A percentile compares a stretch with the other conserved stretches of the same genome.
Evolutionary conservation across 2,797 vertebrate genomes (phyloP).

Genomic region (Pelobates cultripes): DNA sequence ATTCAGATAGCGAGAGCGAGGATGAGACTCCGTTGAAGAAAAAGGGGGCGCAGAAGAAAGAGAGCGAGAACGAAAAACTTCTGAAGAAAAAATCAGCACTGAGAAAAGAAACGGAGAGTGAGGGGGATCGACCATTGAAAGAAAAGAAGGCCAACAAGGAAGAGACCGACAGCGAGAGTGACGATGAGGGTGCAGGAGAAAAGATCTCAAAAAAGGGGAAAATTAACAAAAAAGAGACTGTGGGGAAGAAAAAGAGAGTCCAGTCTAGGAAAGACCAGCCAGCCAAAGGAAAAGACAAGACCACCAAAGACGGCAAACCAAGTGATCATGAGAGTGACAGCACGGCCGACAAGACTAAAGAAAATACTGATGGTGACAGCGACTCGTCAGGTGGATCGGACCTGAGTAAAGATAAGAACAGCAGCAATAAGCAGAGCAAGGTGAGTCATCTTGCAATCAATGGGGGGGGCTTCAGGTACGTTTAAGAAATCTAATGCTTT

Average conservation of each 20-base stretch:
- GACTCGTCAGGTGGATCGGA: conserved; percentile 20
- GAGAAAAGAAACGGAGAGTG: neutral
- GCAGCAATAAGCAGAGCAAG: conserved; percentile 9
- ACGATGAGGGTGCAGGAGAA: conserved; percentile 17
- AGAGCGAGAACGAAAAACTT: neutral
- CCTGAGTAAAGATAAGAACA: conserved; percentile 14
- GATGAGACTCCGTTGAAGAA: neutral
- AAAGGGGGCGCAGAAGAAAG: neutral
- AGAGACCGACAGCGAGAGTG: conserved; percentile 29
- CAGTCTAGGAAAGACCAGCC: neutral
- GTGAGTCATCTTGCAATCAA: neutral
- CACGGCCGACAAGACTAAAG: conserved; percentile 22
- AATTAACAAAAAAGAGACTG: neutral
- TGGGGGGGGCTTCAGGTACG: too few relatives aligned
- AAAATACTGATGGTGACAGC: conserved; percentile 26
- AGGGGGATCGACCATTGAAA: neutral
- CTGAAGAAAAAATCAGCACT: neutral
- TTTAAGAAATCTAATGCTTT: neutral
- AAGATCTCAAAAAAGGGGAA: neutral
- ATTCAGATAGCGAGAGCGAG: neutral
- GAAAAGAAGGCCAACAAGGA: neutral
- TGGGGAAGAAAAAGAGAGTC: neutral
- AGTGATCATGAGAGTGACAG: neutral
- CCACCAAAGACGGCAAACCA: neutral
- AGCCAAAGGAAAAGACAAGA: neutral